A percentile compares a stretch with the other conserved stretches of the same genome.
phyloP scores from a whole-genome alignment of 2,113 vertebrate genomes.

The Macheiramphus alcinus region DNA sequence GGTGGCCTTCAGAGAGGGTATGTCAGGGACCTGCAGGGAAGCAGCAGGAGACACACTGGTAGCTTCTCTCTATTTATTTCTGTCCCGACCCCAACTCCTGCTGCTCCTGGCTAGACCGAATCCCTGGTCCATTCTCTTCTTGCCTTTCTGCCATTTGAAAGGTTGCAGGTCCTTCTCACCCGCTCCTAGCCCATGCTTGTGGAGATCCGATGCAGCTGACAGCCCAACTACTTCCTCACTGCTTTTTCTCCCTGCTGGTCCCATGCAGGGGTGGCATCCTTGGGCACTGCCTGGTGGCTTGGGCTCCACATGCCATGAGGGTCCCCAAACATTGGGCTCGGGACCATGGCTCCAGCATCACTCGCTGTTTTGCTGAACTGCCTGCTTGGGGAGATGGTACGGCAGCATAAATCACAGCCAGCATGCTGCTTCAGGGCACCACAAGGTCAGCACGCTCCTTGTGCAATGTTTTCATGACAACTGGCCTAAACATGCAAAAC shows the following conservation, averaged over 20 bases:
- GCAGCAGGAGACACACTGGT: accelerated
- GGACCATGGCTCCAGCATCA: neutral
- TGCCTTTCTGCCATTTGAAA: neutral
- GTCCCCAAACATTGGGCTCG: accelerated
- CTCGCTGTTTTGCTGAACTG: accelerated
- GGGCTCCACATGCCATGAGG: neutral
- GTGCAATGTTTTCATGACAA: neutral
- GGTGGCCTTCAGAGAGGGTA: neutral
- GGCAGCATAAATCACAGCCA: neutral
- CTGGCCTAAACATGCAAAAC: neutral
- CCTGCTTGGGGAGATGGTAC: neutral
- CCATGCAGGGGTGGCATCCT: neutral
- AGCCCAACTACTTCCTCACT: neutral
- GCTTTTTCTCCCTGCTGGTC: neutral
- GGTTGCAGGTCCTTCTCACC: neutral
- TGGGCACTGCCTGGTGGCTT: neutral
- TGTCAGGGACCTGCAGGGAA: neutral
- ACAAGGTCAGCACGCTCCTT: neutral
- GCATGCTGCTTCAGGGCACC: neutral
- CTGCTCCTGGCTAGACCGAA: neutral
- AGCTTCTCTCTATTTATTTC: neutral
- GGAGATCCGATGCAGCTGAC: neutral
- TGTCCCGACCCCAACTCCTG: neutral
- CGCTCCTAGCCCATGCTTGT: neutral
- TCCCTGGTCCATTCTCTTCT: neutral